phyloP scores from a whole-genome alignment of 23 tunicate species.

The Aplidium turbinatum region DNA sequence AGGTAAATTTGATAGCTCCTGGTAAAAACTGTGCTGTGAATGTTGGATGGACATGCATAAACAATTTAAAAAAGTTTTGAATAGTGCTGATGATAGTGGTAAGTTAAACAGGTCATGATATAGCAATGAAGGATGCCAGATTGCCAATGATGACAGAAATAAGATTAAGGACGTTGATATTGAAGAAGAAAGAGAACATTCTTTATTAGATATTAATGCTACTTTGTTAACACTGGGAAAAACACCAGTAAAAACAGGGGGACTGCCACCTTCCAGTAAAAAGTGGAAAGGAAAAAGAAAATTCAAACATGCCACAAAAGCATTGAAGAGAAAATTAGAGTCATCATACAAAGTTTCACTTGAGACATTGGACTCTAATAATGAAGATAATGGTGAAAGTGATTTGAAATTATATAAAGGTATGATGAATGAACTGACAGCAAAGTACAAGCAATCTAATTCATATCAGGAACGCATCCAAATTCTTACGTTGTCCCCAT shows the following conservation, averaged over 20 bases:
- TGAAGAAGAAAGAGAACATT: slow-evolving; percentile 1
- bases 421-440: slow-evolving; percentile 4
- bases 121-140: background rate
- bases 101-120: background rate
- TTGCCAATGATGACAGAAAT: background rate
- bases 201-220: slow-evolving; percentile 6
- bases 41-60: slow-evolving; percentile 1
- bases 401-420: background rate
- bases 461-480: slow-evolving; percentile 5
- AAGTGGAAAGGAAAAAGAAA: slow-evolving; percentile 1
- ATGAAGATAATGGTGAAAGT: background rate
- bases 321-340: slow-evolving; percentile 6
- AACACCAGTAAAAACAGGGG: slow-evolving; percentile 3
- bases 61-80: background rate
- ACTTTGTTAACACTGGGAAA: background rate
- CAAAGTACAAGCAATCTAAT: slow-evolving; percentile 3
- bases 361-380: background rate
- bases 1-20: slow-evolving; percentile 12
- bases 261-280: background rate
- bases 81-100: background rate
- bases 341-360: slow-evolving; percentile 2
- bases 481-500: slow-evolving; percentile 23
- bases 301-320: slow-evolving; percentile 2
- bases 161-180: background rate
- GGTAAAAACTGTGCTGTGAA: slow-evolving; percentile 15